Conservation (phyloP, 2,888 invertebrate genomes). For the Scrobipalpa costella region DNA sequence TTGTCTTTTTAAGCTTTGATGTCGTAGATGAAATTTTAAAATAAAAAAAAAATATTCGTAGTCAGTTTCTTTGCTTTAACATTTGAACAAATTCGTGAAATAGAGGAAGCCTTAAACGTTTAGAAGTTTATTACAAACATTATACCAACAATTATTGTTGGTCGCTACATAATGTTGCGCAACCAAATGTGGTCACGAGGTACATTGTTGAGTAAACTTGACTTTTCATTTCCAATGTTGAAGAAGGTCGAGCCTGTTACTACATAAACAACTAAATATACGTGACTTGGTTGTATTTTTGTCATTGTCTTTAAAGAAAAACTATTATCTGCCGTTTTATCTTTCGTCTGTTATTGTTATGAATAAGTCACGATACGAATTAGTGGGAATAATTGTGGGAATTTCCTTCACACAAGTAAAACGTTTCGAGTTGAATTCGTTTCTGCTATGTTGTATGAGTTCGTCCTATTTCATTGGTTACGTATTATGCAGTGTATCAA, state of each 20-base stretch:
- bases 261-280: background rate
- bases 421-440: constrained; percentile 1
- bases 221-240: constrained; percentile 10
- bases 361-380: constrained; percentile 7
- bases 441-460: background rate
- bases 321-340: constrained; percentile 7
- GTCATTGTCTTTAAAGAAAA: constrained; percentile 16
- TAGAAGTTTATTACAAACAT: constrained; percentile 8
- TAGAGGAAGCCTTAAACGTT: constrained; percentile 29
- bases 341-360: constrained; percentile 10
- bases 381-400: constrained; percentile 4
- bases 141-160: background rate
- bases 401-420: background rate
- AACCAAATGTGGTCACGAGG: background rate
- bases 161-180: constrained; percentile 16
- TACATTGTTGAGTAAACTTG: background rate
- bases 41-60: background rate
- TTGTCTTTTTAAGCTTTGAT: background rate
- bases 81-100: constrained; percentile 37
- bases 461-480: background rate
- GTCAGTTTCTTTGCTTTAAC: background rate
- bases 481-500: background rate
- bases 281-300: constrained; percentile 7
- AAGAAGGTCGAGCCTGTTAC: constrained; percentile 3
- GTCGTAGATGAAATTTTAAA: background rate